A percentile compares a stretch with the other conserved stretches of the same genome.
These are phyloP conservation scores for Corydoras maculifer DNA, from an alignment of 2,113 vertebrate species.

Conservation along the genomic window DNA sequence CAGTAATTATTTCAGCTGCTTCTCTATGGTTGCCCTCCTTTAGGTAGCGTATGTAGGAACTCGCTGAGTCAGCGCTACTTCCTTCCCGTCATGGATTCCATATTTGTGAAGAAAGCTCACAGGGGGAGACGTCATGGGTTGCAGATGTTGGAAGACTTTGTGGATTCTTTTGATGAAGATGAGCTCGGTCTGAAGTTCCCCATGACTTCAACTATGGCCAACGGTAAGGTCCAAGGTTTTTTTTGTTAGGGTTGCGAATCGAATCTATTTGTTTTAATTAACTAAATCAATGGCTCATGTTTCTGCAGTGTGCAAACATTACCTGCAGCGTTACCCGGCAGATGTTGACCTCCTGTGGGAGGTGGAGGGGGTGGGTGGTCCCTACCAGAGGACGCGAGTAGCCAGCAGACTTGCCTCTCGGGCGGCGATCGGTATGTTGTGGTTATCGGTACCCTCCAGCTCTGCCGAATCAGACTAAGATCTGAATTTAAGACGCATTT, in stretches of 20 bases:
- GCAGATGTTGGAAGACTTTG: slow-evolving; percentile 82
- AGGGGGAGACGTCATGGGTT: slow-evolving; percentile 68
- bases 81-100: slow-evolving; percentile 79
- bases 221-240: slow-evolving; percentile 59
- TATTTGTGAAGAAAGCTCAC: slow-evolving; percentile 76
- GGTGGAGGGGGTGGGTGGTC: slow-evolving; percentile 72
- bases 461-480: not conserved
- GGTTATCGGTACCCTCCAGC: not conserved
- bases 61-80: slow-evolving; percentile 59
- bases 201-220: slow-evolving; percentile 63
- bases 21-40: slow-evolving; percentile 21
- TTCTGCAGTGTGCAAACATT: slow-evolving; percentile 75
- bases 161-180: slow-evolving; percentile 72
- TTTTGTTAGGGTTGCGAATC: not conserved
- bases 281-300: not conserved
- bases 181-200: slow-evolving; percentile 76
- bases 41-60: slow-evolving; percentile 66
- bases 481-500: not conserved
- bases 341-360: slow-evolving; percentile 77
- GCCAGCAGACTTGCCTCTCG: slow-evolving; percentile 42
- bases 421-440: slow-evolving; percentile 20
- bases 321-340: slow-evolving; percentile 72
- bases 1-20: not conserved
- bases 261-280: too few relatives aligned
- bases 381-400: slow-evolving; percentile 70